Percentiles rank a stretch among this genome's conserved stretches.
Evolutionary conservation across 2,113 vertebrate species (phyloP).

Genomic region (Microcebus lehilahytsara): DNA sequence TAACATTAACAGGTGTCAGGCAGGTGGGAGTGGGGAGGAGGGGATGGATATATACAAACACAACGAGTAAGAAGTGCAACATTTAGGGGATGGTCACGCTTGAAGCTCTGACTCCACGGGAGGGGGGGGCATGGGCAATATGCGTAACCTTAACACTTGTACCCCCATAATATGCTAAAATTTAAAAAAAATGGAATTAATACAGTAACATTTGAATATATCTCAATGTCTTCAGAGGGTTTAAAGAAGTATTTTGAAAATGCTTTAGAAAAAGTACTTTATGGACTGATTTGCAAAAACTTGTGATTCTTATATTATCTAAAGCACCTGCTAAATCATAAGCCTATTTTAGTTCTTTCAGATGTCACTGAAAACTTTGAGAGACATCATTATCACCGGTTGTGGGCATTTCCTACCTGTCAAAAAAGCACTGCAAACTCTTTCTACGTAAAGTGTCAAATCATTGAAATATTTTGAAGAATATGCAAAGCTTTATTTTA

Average conservation of each 20-base stretch:
- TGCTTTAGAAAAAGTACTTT: not conserved
- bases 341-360: not conserved
- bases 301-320: not conserved
- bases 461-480: not conserved
- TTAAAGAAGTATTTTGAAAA: not conserved
- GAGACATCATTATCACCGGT: not conserved
- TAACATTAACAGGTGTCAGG: no score
- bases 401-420: fast-evolving
- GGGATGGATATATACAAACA: no score
- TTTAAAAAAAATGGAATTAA: not conserved
- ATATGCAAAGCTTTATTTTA: not conserved
- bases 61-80: no score
- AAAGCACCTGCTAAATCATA: not conserved
- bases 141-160: no score
- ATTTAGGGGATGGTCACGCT: no score
- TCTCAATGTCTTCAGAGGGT: not conserved
- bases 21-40: no score
- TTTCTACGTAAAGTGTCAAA: not conserved
- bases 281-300: not conserved
- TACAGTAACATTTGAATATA: not conserved
- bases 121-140: no score
- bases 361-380: not conserved
- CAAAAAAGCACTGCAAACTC: not conserved
- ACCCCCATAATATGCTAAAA: no score
- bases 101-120: no score